A percentile compares a stretch with the other conserved stretches of the same genome.
phyloP scores from a whole-genome alignment of 2,113 vertebrate genomes.

The Cichladusa arquata region DNA sequence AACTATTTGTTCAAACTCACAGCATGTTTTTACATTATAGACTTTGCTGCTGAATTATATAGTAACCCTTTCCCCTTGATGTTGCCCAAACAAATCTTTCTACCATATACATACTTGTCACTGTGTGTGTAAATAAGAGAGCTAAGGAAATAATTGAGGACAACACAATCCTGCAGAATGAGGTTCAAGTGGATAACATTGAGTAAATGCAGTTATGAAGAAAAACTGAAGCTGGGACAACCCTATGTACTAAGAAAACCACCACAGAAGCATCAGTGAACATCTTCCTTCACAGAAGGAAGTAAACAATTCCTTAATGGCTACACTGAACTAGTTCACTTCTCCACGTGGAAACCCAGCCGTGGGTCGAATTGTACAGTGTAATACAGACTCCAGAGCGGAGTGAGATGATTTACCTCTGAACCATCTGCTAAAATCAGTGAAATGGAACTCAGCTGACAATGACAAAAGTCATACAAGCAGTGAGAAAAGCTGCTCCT shows the following conservation, averaged over 20 bases:
- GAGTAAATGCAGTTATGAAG: not conserved
- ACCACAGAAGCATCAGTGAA: not conserved
- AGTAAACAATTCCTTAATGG: not conserved
- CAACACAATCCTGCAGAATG: not conserved
- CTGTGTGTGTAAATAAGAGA: not conserved
- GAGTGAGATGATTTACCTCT: not conserved
- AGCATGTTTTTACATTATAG: not conserved
- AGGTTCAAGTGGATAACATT: not conserved
- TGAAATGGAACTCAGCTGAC: not conserved
- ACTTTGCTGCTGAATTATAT: not conserved
- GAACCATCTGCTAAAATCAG: not conserved
- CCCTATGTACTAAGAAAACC: not conserved
- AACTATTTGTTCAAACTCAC: not conserved
- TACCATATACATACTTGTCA: not conserved
- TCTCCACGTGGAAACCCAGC: not conserved
- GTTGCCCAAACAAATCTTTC: not conserved
- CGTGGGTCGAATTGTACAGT: not conserved
- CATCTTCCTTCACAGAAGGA: not conserved
- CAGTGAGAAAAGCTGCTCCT: not conserved
- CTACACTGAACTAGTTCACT: not conserved
- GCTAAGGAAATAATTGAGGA: not conserved
- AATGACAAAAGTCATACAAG: not conserved
- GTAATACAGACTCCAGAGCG: not conserved
- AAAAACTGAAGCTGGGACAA: not conserved
- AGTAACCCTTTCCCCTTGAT: not conserved